phyloP scores from a whole-genome alignment of 2,113 vertebrate species.

The Cettia cetti region DNA sequence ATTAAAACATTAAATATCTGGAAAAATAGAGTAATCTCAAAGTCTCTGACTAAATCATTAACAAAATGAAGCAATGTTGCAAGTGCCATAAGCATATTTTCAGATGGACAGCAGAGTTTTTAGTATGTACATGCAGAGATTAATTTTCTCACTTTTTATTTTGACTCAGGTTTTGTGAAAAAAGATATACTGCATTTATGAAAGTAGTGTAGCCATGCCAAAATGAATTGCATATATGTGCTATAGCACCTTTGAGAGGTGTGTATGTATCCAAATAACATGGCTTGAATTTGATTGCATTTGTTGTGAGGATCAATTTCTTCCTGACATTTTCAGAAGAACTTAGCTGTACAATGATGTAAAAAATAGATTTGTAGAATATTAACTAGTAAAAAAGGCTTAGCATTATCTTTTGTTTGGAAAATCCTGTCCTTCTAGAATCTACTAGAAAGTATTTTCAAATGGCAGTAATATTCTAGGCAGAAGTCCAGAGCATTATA shows the following conservation, averaged over 20 bases:
- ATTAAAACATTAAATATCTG: neutral
- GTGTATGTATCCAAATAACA: neutral
- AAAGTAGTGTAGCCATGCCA: neutral
- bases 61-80: neutral
- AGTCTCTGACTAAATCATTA: neutral
- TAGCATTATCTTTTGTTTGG: neutral
- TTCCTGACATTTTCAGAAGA: neutral
- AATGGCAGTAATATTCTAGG: neutral
- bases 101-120: neutral
- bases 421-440: neutral
- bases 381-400: neutral
- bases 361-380: neutral
- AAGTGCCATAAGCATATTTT: neutral
- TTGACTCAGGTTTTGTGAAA: neutral
- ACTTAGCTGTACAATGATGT: neutral
- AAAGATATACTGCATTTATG: neutral
- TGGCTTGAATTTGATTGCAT: neutral
- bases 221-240: neutral
- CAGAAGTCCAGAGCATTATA: neutral
- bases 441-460: neutral
- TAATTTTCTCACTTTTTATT: neutral
- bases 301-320: neutral
- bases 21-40: neutral
- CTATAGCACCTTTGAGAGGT: neutral
- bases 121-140: neutral